Base-by-base conservation (phyloP, 2,797 vertebrate genomes). In the Poecilia wingei region DNA sequence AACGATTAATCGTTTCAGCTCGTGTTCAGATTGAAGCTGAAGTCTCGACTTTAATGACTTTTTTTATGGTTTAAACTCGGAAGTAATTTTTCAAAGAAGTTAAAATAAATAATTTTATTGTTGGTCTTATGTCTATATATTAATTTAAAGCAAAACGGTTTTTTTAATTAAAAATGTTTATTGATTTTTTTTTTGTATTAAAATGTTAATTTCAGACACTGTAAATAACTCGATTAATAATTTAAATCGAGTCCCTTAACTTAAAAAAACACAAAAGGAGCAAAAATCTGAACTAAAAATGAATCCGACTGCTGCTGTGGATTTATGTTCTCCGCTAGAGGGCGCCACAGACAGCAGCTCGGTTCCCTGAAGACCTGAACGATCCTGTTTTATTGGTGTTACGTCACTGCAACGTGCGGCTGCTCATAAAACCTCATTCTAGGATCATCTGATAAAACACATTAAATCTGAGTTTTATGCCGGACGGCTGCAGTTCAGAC, bases 321-420 rank as follows among this genome's bases (percentile, higher is more conserved):
- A n/a, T 55, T 68, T n/a, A 28, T 72, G 64, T 33, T 51, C 14
- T 72, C 79, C 79, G 66, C 68, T 20, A 81, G 79, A 80, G 61
- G 72, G 80, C 74, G 64, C 20, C 76, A 78, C 39, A 36, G 22
- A 69, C 74, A 45, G 78, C 74, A 73, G 14, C 18, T 69, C 49
- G 3, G 43, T 33, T 25, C n/a, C n/a, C 33, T 28, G n/a, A 28
- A 64, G 0, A 5, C 41, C 41, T 16, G 10, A 61, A 36, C 39
- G 0, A 10, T 68, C 2, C 31, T 39, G 36, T 25, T 69, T 25
- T n/a, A 43, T 43, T n/a, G 36, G 13, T 28, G 25, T 39, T 43
- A 12, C 64, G 8, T 12, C 39, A 12, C 33, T 28, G 16, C 7
- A n/a, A 7, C 5, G 9, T 4, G 51, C 22, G 64, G 18, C 8